Base-by-base conservation (phyloP, 2,113 vertebrate genomes). In the Salvelinus sp. region DNA sequence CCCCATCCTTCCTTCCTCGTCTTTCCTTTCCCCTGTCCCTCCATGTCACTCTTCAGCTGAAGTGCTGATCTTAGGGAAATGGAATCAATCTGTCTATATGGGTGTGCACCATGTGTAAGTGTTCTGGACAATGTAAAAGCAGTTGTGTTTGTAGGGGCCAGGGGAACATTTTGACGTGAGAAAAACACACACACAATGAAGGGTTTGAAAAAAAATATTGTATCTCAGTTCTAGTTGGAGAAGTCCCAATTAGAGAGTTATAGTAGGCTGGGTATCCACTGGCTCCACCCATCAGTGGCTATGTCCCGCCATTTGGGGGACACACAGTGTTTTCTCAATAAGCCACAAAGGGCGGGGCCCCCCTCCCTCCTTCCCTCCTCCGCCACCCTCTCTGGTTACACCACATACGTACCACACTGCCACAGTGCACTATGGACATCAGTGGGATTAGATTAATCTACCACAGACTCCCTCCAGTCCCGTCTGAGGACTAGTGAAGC, bases 1-100 rank as follows among this genome's bases (percentile, higher is more conserved):
- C 62, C 72, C 80, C 25, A 25, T 78, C 87, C 54, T 72, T 27
- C 22, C 4, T 22, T 71, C 47, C n/a, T 14, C 6, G 6, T 27
- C n/a, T 33, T 14, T 25, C 38, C 22, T 23, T 18, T 18, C 20
- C 38, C n/a, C 30, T 16, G n/a, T 44, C 18, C 22, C 68, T 23
- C 44, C 44, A 22, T 48, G n/a, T 48, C 68, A 27, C 64, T 66
- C 64, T n/a, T 66, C 64, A 66, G 23, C 23, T 28, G 3, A 27
- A 10, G 58, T 66, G 64, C 64, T 66, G 22, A 28, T 66, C 10
- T 66, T 23, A 66, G 25, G 23, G 25, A 66, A 66, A 66, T 66
- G 2, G 22, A 44, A 44, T 44, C 38, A 44, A 44, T 44, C 64
- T 66, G 64, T 66, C 23, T 30, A 23, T 27, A 12, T 66, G 64